These are phyloP conservation scores for Laothoe populi DNA, from an alignment of 2,888 invertebrate species.

Conservation along the genomic window DNA sequence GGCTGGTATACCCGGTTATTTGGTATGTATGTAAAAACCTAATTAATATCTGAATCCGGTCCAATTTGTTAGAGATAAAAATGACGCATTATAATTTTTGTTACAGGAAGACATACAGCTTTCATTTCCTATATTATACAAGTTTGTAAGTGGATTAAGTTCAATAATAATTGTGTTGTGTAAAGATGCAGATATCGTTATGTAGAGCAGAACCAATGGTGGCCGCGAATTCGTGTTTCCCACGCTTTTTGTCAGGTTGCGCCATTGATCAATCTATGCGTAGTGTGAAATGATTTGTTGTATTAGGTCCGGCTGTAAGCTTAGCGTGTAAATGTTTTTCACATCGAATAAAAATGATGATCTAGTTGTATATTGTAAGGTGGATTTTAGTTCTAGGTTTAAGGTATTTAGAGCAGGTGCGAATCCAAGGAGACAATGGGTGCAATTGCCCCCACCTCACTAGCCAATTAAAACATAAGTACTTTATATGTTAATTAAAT, in stretches of 20 bases:
- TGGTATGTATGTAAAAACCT: no score
- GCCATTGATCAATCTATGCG: background rate
- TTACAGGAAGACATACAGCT: background rate
- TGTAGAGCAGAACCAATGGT: conserved; percentile 46
- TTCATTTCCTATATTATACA: conserved; percentile 13
- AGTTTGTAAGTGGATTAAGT: conserved; percentile 13
- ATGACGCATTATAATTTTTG: background rate
- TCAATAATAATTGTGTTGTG: background rate
- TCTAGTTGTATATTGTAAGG: background rate
- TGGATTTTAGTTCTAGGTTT: no score
- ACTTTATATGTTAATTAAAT: no score
- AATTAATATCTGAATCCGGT: background rate
- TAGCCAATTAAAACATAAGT: no score
- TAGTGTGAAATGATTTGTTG: conserved; percentile 13
- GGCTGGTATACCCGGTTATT: no score
- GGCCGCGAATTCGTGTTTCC: conserved; percentile 38
- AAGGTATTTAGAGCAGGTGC: background rate
- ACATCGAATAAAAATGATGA: background rate
- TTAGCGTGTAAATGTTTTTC: background rate
- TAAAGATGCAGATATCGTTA: conserved; percentile 30
- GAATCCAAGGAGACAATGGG: background rate
- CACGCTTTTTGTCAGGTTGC: conserved; percentile 36
- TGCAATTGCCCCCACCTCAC: no score
- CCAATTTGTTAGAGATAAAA: background rate
- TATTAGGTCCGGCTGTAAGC: background rate